Base-by-base conservation (phyloP, 30 jellyfish, hydroid and myxozoan species). In the Phacellophora camtschatica region DNA sequence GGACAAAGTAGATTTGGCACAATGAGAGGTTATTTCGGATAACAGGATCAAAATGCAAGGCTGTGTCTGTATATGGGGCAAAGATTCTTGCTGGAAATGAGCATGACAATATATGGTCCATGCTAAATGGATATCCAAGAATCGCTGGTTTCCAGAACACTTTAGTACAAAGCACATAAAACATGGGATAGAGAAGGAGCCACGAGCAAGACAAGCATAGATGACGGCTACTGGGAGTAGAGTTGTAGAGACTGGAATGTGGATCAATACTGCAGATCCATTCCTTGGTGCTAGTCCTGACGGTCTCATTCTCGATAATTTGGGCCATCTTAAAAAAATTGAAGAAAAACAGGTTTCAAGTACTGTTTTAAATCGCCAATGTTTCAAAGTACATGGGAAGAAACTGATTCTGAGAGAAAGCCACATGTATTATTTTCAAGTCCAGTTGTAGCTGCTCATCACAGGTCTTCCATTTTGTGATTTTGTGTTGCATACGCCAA, bases 401-500 rank as follows among this genome's bases (percentile, higher is more conserved):
- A 31, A 74, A 12, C 43, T 85, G 72, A 18, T 85, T n/a, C 73
- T 85, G 63, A 64, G 37, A 71, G 24, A 43, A 18, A 51, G 73
- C 12, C 90, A 85, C 71, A 31, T 66, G 66, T 85, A 85, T 42
- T 66, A 59, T 57, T 75, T 7, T 75, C 96, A 85, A 51, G 23
- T 85, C 15, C 96, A 85, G 74, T 72, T 77, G n/a, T 93, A 76
- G 88, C 45, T 87, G 66, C 84, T 87, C 48, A 23, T 76, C 23
- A 87, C 93, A 43, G 85, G 42, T 15, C 42, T 70, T 7, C 72
- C 77, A 35, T 76, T 25, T 59, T 87, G 96, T 87, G 96, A 87
- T 80, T 87, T 87, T 68, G 89, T 78, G 6, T 54, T 77, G 55
- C 80, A 77, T 56, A 15, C 87, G 10, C 74, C 81, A 12, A 48